Evolutionary conservation across 30 jellyfish, hydroid and myxozoan species (phyloP).

Genomic region (Mastigias papua): DNA sequence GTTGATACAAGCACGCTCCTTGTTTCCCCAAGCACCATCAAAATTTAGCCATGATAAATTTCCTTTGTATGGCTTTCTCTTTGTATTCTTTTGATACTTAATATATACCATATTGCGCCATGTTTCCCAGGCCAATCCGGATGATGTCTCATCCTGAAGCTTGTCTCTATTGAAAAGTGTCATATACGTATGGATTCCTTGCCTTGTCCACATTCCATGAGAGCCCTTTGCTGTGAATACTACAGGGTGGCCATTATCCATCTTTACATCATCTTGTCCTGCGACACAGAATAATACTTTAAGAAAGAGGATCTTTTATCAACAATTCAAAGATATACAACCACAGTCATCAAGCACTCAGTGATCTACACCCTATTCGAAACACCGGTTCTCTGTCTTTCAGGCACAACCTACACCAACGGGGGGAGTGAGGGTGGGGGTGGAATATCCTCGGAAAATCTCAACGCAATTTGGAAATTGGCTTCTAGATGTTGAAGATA

Average conservation of each 20-base stretch:
- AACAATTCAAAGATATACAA: too few relatives aligned
- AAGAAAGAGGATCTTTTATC: neutral
- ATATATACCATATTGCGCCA: conserved; percentile 3
- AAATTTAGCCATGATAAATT: conserved; percentile 4
- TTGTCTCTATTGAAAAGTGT: neutral
- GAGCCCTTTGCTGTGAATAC: conserved; percentile 14
- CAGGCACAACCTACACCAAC: too few relatives aligned
- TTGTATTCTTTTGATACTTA: neutral
- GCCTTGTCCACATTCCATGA: conserved; percentile 30
- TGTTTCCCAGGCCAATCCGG: conserved; percentile 14
- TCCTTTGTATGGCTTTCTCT: neutral
- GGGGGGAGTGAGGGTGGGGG: too few relatives aligned
- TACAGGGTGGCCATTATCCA: conserved; percentile 18
- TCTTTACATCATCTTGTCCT: neutral
- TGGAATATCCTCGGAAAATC: too few relatives aligned
- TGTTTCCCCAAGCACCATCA: conserved; percentile 27
- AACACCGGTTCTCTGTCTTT: too few relatives aligned
- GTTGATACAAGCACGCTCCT: neutral
- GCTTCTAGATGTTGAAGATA: too few relatives aligned
- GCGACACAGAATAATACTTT: neutral
- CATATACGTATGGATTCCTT: conserved; percentile 24
- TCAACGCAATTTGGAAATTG: too few relatives aligned
- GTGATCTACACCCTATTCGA: too few relatives aligned
- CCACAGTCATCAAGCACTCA: too few relatives aligned
- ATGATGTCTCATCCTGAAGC: neutral